phyloP scores from a whole-genome alignment of 2,888 invertebrate species.

The Ochropleura plecta region DNA sequence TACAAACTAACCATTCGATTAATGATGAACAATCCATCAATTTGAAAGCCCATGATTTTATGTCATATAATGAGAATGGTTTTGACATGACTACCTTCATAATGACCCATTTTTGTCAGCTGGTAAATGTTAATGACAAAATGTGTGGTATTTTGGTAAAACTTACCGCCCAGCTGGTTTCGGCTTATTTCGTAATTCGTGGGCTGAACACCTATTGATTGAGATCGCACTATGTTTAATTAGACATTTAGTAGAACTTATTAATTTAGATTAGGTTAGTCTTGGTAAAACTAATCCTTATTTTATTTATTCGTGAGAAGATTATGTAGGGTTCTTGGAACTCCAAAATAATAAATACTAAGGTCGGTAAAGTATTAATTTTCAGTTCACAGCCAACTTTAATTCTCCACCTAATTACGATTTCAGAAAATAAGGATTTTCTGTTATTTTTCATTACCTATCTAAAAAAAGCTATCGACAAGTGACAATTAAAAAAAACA shows the following conservation, averaged over 20 bases:
- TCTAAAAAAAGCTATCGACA: neutral
- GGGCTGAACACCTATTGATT: slow-evolving; percentile 78
- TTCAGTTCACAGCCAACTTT: neutral
- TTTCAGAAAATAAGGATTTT: neutral
- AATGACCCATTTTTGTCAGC: slow-evolving; percentile 39
- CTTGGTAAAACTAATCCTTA: neutral
- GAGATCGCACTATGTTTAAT: slow-evolving; percentile 30
- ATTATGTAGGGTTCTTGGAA: neutral
- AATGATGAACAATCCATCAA: slow-evolving; percentile 16
- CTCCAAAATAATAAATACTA: neutral
- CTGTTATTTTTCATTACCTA: neutral
- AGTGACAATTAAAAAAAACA: neutral
- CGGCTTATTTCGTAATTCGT: slow-evolving; percentile 86
- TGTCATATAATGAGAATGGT: slow-evolving; percentile 32
- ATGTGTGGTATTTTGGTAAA: slow-evolving; percentile 11
- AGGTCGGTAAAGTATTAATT: neutral
- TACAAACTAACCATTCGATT: slow-evolving; percentile 25
- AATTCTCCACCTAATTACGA: neutral
- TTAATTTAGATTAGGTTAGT: neutral
- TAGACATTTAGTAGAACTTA: neutral
- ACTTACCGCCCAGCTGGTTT: slow-evolving; percentile 76
- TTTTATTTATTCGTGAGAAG: neutral
- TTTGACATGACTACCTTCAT: slow-evolving; percentile 40
- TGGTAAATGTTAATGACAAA: slow-evolving; percentile 30
- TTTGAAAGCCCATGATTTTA: slow-evolving; percentile 40